Evolutionary conservation across 2,113 vertebrate species (phyloP).

Genomic region (Scomber japonicus): DNA sequence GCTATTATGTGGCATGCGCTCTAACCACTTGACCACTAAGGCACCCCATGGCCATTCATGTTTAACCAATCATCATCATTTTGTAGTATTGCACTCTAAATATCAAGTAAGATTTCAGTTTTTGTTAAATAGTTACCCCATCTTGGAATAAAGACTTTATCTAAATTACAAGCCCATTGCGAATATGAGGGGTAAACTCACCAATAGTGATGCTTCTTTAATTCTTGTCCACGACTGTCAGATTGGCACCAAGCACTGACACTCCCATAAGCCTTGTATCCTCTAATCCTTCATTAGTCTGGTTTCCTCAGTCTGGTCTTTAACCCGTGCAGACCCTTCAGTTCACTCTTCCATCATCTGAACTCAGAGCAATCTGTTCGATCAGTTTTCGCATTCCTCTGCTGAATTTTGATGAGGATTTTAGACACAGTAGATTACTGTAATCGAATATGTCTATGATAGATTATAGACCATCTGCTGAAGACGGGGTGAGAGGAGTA

Average conservation of each 20-base stretch:
- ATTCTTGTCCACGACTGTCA: conserved; percentile 47
- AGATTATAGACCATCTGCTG: conserved; percentile 49
- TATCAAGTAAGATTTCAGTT: background rate
- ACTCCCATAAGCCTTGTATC: conserved; percentile 51
- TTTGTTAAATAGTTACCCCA: background rate
- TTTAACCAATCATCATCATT: background rate
- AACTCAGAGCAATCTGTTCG: conserved; percentile 22
- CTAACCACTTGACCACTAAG: too few species aligned
- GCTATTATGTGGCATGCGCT: too few species aligned
- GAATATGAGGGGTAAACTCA: conserved; percentile 25
- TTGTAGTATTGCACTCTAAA: background rate
- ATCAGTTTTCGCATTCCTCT: conserved; percentile 45
- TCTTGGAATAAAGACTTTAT: background rate
- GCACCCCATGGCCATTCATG: too few species aligned
- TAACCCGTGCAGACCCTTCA: conserved; percentile 29
- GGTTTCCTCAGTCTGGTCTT: conserved; percentile 62
- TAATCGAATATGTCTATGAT: conserved; percentile 32
- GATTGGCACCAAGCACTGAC: conserved; percentile 40
- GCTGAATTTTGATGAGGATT: conserved; percentile 39
- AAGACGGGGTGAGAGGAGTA: conserved; percentile 31
- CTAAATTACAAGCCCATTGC: background rate
- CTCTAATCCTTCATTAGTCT: conserved; percentile 81
- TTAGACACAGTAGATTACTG: conserved; percentile 32
- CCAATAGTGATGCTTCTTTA: conserved; percentile 39
- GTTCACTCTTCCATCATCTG: conserved; percentile 27